These are phyloP conservation scores for Catostylus mosaicus DNA, from an alignment of 30 jellyfish, hydroid and myxozoan species.

Conservation along the genomic window DNA sequence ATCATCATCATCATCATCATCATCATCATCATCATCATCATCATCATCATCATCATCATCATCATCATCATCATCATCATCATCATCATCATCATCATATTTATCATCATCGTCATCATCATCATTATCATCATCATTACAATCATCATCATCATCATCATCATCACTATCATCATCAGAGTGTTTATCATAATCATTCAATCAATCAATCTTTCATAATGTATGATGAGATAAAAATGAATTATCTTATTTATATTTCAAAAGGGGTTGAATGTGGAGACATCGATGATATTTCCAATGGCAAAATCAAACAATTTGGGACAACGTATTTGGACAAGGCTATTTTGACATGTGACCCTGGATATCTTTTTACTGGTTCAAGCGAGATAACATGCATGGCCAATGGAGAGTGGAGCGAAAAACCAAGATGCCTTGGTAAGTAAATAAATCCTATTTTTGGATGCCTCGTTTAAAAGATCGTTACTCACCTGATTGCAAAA, in stretches of 20 bases:
- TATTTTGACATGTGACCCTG: constrained; percentile 20
- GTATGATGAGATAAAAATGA: neutral
- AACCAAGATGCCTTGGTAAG: constrained; percentile 44
- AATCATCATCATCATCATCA: constrained; percentile 4
- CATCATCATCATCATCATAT: constrained; percentile 2
- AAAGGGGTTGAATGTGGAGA: constrained; percentile 68
- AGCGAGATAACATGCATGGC: constrained; percentile 28
- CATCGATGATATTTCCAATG: constrained; percentile 26
- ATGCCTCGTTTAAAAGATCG: too few species aligned
- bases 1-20: neutral
- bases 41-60: neutral
- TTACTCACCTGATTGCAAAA: too few species aligned
- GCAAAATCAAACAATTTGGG: constrained; percentile 16
- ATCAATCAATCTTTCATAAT: neutral
- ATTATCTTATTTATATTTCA: neutral
- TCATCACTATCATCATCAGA: constrained; percentile 1
- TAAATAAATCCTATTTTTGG: neutral
- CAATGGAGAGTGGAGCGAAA: constrained; percentile 49
- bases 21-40: neutral
- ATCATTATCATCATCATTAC: neutral
- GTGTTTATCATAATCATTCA: neutral
- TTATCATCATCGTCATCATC: neutral
- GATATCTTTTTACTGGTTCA: constrained; percentile 34
- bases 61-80: neutral
- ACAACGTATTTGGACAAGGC: constrained; percentile 29